phyloP scores from a whole-genome alignment of 2,797 vertebrate species.

The Liasis olivaceus region DNA sequence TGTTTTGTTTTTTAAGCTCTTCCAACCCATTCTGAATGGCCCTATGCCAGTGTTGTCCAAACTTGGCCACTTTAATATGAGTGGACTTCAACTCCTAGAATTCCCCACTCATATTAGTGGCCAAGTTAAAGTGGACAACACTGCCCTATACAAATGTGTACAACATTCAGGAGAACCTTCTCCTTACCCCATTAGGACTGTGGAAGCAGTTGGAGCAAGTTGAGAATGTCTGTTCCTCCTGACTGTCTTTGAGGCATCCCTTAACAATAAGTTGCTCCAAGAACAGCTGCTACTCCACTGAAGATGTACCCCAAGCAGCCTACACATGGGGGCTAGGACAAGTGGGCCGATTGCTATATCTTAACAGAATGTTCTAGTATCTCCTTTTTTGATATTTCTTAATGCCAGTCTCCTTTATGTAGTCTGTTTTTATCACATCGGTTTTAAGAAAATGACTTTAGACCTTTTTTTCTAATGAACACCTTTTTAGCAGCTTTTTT shows the following conservation, averaged over 20 bases:
- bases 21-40: neutral
- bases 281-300: neutral
- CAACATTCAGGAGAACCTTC: neutral
- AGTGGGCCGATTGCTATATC: neutral
- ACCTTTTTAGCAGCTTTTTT: neutral
- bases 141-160: neutral
- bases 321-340: too few relatives aligned
- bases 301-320: neutral
- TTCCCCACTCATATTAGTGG: too few relatives aligned
- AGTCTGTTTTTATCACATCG: neutral
- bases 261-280: neutral
- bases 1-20: neutral
- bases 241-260: neutral
- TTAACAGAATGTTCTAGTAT: neutral
- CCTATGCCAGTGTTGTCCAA: neutral
- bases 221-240: neutral
- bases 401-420: neutral
- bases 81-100: too few relatives aligned
- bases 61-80: too few relatives aligned
- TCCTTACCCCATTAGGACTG: neutral
- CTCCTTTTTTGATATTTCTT: neutral
- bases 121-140: too few relatives aligned
- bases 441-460: neutral
- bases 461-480: neutral
- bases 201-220: neutral